Evolutionary conservation across 2,888 invertebrate genomes (phyloP).

Genomic region (Holacanthella duospinosa): DNA sequence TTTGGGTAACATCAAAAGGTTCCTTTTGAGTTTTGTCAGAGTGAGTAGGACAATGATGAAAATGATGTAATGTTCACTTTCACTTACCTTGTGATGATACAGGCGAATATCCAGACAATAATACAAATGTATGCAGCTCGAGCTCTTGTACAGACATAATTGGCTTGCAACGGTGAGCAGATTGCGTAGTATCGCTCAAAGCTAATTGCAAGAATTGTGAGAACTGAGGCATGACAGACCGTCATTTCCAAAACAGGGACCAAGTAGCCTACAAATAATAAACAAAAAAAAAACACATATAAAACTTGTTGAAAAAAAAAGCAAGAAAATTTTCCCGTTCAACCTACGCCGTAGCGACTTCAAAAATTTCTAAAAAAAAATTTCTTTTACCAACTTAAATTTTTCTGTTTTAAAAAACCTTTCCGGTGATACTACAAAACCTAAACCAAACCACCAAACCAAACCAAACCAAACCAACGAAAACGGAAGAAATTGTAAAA

Average conservation of each 20-base stretch:
- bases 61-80: too few species aligned
- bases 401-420: too few species aligned
- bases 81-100: conserved; percentile 70
- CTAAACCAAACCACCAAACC: too few species aligned
- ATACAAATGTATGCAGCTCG: conserved; percentile 70
- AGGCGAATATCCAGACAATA: conserved; percentile 72
- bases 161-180: conserved; percentile 79
- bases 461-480: too few species aligned
- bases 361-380: too few species aligned
- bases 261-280: conserved; percentile 62
- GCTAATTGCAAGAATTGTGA: conserved; percentile 85
- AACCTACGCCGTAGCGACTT: too few species aligned
- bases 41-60: too few species aligned
- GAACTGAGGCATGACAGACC: conserved; percentile 80
- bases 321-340: not conserved
- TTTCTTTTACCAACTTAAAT: too few species aligned
- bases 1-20: not conserved
- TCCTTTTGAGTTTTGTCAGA: too few species aligned
- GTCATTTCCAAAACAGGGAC: conserved; percentile 85
- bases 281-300: conserved; percentile 1
- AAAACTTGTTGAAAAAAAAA: too few species aligned
- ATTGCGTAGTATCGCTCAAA: conserved; percentile 86
- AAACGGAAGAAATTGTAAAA: too few species aligned
- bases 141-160: conserved; percentile 79
- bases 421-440: too few species aligned